Base-by-base conservation (phyloP, 2,113 vertebrate genomes). In the Hippoglossus stenolepis region DNA sequence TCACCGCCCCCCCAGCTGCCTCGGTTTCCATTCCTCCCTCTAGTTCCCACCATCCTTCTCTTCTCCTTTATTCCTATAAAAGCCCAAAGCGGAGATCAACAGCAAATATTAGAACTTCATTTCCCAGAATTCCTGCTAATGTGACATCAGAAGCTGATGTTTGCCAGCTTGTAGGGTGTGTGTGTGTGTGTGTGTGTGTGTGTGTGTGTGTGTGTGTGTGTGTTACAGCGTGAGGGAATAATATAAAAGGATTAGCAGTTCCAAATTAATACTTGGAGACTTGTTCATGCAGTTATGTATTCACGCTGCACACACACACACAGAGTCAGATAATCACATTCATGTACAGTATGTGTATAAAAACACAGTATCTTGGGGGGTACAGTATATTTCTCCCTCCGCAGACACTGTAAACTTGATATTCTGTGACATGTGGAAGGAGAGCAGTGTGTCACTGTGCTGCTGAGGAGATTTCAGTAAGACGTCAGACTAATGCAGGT, bases 251-350 rank as follows among this genome's bases (percentile, higher is more conserved):
- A 84, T 86, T 86, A 86, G 73, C 75, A 71, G 72, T 9, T 79
- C 59, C 75, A 77, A 89, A 86, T 88, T 70, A 84, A 84, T 86
- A 86, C 75, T 76, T 79, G 75, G 75, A 84, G 78, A 73, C 66
- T 82, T 82, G 81, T 67, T 84, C 53, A 45, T 77, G 84, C 72
- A 82, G 72, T 62, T 75, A 79, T 75, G 73, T 38, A 60, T 71
- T 70, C 69, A 59, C 23, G 23, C 23, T 23, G 23, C 35, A 56
- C 69, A 73, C 47, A 67, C 2, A 40, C 49, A 63, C 2, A 40
- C 35, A 57, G 24, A 60, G 21, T 57, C 43, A 21, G 20, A 56
- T 45, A 35, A 56, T 73, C 62, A 56, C 9, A 24, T 59, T 60
- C 21, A 67, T 67, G 18, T n/a, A 59, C 53, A 65, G 13, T 20